Base-by-base conservation (phyloP, 37 sponge, comb jelly and placozoan genomes). In the Spongilla lacustris region DNA sequence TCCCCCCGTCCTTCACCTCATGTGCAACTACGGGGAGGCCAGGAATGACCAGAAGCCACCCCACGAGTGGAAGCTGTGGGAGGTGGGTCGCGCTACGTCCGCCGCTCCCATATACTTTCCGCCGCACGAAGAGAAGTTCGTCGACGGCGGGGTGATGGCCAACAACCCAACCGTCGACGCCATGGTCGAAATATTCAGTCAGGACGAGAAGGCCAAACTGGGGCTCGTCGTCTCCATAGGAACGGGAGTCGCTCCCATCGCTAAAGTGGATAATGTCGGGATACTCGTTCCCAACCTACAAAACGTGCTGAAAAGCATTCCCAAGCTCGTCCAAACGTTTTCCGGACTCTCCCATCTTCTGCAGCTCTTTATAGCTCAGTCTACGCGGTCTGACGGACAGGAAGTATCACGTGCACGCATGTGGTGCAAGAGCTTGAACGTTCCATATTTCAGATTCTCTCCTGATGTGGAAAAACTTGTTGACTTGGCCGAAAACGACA, bases 21-120 rank as follows among this genome's bases (percentile, higher is more conserved):
- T 92, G 71, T 81, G 79, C 74, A 92, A 85, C 83, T 92, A 88
- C 76, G 93, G 89, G 4, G 79, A 79, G 34, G 36, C 89, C 22
- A 33, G 89, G 48, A 66, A 85, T 2, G 86, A 76, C 50, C 86
- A 92, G 83, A 80, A 73, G 21, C 66, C 87, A 3, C 93, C 93
- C 21, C 33, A 76, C 11, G 83, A 87, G 69, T 69, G 77, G 78
- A 85, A 83, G 75, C 67, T 89, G 1, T 92, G 89, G 89, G 93
- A 92, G 67, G 93, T 89, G n/a, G 66, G 75, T 23, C 41, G 82
- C 17, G 85, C 86, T 0, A 77, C 85, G 27, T 82, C 86, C 41
- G 93, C 93, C 76, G 93, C 93, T n/a, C 93, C 93, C 17, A 86
- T 83, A 30, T 92, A 84, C 83, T 92, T 92, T 69, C 68, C 85